These are phyloP conservation scores for Sinocyclocheilus grahami DNA, from an alignment of 2,113 vertebrate genomes.

Conservation along the genomic window DNA sequence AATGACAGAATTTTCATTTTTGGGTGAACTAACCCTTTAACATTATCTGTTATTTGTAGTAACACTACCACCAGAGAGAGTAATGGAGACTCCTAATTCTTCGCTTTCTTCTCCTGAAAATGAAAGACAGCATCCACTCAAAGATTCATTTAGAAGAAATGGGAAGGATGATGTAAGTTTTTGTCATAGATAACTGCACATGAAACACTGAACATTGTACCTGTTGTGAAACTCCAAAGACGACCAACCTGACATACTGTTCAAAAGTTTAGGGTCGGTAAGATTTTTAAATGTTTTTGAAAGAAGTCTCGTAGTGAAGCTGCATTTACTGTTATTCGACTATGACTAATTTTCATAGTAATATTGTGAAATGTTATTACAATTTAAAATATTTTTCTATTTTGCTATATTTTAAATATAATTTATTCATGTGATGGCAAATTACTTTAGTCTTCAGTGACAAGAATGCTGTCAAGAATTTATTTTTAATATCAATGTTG, in stretches of 20 bases:
- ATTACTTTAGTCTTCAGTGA: too few species aligned
- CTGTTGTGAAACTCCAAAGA: neutral
- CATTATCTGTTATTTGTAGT: conserved; percentile 57
- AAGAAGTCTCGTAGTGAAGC: too few species aligned
- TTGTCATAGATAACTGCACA: neutral
- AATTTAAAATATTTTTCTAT: too few species aligned
- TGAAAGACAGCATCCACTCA: conserved; percentile 24
- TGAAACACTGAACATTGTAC: neutral
- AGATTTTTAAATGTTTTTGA: too few species aligned
- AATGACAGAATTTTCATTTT: too few species aligned
- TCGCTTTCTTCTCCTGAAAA: conserved; percentile 19
- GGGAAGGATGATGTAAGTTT: conserved; percentile 57
- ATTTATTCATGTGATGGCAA: too few species aligned
- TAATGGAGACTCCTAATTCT: conserved; percentile 24
- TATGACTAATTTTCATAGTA: too few species aligned
- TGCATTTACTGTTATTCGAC: too few species aligned
- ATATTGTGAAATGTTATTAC: too few species aligned
- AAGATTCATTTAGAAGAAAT: conserved; percentile 44
- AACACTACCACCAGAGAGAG: conserved; percentile 57
- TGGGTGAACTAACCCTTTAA: neutral
- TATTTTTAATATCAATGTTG: neutral
- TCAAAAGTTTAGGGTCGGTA: too few species aligned
- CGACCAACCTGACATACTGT: too few species aligned
- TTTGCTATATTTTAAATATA: too few species aligned
- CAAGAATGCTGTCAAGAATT: neutral